Evolutionary conservation across 2,113 vertebrate species (phyloP).

Genomic region (Brachionichthys hirsutus): DNA sequence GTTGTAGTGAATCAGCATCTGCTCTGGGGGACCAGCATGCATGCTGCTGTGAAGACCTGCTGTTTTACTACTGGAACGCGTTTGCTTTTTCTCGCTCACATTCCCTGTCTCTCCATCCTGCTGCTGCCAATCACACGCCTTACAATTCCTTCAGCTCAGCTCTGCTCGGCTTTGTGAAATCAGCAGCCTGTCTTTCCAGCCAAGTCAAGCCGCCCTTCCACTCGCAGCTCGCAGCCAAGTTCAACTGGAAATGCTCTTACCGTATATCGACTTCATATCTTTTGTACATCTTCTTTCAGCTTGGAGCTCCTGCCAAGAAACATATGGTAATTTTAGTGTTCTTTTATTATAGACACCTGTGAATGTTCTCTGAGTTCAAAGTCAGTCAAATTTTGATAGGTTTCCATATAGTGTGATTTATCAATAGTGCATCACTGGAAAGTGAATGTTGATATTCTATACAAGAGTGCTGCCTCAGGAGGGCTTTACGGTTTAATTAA

Average conservation of each 20-base stretch:
- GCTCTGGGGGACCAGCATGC: slow-evolving; percentile 30
- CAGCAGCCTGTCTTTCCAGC: slow-evolving; percentile 32
- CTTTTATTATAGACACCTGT: slow-evolving; percentile 40
- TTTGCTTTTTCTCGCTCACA: slow-evolving; percentile 18
- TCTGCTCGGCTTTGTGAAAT: slow-evolving; percentile 31
- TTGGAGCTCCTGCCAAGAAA: slow-evolving; percentile 19
- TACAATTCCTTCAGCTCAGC: slow-evolving; percentile 20
- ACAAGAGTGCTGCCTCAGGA: background rate
- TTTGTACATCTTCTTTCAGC: slow-evolving; percentile 2
- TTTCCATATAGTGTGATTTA: slow-evolving; percentile 25
- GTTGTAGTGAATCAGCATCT: slow-evolving; percentile 35
- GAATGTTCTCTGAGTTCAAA: slow-evolving; percentile 33
- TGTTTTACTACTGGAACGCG: slow-evolving; percentile 47
- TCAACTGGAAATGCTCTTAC: slow-evolving; percentile 11
- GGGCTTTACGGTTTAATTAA: slow-evolving; percentile 1
- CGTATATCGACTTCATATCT: slow-evolving; percentile 23
- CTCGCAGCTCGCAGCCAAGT: slow-evolving; percentile 9
- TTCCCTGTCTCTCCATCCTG: slow-evolving; percentile 4
- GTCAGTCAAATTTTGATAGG: slow-evolving; percentile 16
- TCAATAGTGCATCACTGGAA: background rate
- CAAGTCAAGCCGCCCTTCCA: slow-evolving; percentile 26
- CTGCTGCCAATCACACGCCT: slow-evolving; percentile 35
- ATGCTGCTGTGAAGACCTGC: slow-evolving; percentile 25
- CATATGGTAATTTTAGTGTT: slow-evolving; percentile 28
- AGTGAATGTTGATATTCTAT: background rate